Conservation (phyloP, 23 tunicate genomes). For the Halocynthia aurantium region DNA sequence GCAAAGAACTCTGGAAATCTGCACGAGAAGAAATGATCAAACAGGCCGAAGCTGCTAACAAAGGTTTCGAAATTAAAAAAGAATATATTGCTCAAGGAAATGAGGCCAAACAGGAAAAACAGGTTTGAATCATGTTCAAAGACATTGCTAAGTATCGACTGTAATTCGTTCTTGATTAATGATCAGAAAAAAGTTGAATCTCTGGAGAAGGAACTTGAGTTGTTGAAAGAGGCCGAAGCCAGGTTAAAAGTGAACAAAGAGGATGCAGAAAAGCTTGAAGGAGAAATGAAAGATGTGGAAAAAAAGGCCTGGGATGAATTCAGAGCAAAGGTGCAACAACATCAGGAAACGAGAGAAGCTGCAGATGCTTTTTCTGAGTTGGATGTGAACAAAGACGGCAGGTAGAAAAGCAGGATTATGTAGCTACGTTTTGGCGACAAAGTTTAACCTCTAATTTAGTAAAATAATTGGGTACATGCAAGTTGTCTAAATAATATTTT, state of each 20-base stretch:
- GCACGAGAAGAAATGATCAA: slow-evolving; percentile 33
- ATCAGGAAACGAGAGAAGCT: slow-evolving; percentile 46
- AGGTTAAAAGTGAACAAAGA: slow-evolving; percentile 4
- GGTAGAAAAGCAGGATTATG: slow-evolving; percentile 10
- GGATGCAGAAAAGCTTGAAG: slow-evolving; percentile 56
- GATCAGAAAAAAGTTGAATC: slow-evolving; percentile 11
- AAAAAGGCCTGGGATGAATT: background rate
- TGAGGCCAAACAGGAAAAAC: background rate
- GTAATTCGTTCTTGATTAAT: background rate
- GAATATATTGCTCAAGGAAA: slow-evolving; percentile 53
- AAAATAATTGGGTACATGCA: too few species aligned
- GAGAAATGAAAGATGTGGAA: slow-evolving; percentile 25
- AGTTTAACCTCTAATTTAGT: too few species aligned
- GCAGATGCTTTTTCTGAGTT: slow-evolving; percentile 69
- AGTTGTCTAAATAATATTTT: too few species aligned
- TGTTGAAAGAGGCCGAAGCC: slow-evolving; percentile 3
- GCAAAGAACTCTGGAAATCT: slow-evolving; percentile 54
- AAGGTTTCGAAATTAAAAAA: slow-evolving; percentile 43
- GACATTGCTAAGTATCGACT: background rate
- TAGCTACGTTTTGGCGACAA: too few species aligned
- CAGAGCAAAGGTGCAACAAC: slow-evolving; percentile 25
- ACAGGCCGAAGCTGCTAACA: slow-evolving; percentile 38
- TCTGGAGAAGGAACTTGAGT: slow-evolving; percentile 12
- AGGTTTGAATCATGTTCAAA: background rate
- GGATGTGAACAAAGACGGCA: slow-evolving; percentile 81